A percentile compares a stretch with the other conserved stretches of the same genome.
These are phyloP conservation scores for Ectropis grisescens DNA, from an alignment of 1,140 invertebrate genomes.

Conservation along the genomic window DNA sequence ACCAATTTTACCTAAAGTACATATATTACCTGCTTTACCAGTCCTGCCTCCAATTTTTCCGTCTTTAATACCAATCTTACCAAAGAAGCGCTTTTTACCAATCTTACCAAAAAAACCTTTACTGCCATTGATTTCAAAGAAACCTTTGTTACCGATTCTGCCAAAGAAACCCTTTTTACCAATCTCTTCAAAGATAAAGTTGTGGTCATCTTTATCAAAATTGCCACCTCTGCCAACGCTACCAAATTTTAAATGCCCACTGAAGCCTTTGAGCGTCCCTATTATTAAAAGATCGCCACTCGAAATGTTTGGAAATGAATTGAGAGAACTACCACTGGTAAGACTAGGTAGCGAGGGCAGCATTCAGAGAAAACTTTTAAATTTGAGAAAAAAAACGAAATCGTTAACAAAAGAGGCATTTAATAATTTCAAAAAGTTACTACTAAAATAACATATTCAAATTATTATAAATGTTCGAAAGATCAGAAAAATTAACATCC, in stretches of 20 bases:
- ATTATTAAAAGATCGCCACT: slow-evolving; percentile 20
- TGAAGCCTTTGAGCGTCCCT: slow-evolving; percentile 24
- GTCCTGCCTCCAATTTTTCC: slow-evolving; percentile 14
- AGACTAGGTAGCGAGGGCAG: no score
- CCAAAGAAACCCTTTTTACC: slow-evolving; percentile 18
- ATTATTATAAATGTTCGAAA: no score
- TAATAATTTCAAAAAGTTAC: slow-evolving; percentile 35
- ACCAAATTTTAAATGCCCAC: slow-evolving; percentile 9
- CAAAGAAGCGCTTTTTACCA: slow-evolving; percentile 14
- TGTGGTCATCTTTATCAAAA: background rate
- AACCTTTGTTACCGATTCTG: slow-evolving; percentile 10
- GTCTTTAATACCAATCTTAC: slow-evolving; percentile 11
- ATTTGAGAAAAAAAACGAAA: slow-evolving; percentile 32
- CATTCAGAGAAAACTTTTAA: slow-evolving; percentile 25
- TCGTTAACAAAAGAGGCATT: slow-evolving; percentile 32
- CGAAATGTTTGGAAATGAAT: no score
- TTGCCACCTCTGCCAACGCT: slow-evolving; percentile 7
- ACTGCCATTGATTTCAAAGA: no score
- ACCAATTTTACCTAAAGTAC: slow-evolving; percentile 11
- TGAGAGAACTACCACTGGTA: slow-evolving; percentile 26
- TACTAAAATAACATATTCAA: slow-evolving; percentile 14
- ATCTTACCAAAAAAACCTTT: slow-evolving; percentile 9
- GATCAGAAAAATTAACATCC: no score
- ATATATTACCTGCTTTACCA: slow-evolving; percentile 19
- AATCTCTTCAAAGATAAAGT: slow-evolving; percentile 7